A percentile compares a stretch with the other conserved stretches of the same genome.
Conservation (phyloP, 2,113 vertebrate species). For the Micronycteris hirsuta region DNA sequence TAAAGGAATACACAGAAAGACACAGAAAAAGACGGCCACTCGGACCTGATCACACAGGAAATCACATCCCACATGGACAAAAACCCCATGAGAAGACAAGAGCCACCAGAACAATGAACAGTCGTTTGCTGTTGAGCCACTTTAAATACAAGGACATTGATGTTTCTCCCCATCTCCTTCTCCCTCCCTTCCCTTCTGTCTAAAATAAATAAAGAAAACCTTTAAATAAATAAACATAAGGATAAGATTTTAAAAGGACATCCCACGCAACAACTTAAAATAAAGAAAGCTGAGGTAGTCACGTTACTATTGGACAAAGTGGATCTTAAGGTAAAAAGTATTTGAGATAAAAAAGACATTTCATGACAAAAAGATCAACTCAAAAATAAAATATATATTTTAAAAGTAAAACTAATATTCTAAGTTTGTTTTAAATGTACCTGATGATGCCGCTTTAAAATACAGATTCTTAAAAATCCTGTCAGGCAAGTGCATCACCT, state of each 20-base stretch:
- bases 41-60: not conserved
- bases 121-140: not conserved
- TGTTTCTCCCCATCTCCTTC: too few relatives aligned
- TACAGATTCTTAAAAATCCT: not conserved
- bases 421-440: not conserved
- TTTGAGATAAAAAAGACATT: not conserved
- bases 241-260: not conserved
- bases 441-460: not conserved
- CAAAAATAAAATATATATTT: not conserved
- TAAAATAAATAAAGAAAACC: too few relatives aligned
- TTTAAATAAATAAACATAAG: too few relatives aligned
- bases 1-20: not conserved
- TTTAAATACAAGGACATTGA: not conserved
- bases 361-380: not conserved
- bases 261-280: not conserved
- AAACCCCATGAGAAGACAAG: not conserved
- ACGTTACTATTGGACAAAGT: not conserved
- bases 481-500: not conserved
- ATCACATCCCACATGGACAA: not conserved
- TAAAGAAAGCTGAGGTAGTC: too few relatives aligned
- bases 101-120: not conserved
- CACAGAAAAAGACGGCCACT: not conserved
- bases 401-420: not conserved
- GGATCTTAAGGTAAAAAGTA: not conserved
- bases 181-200: too few relatives aligned